These are phyloP conservation scores for Schizaphis graminum DNA, from an alignment of 2,888 invertebrate genomes.

Conservation along the genomic window DNA sequence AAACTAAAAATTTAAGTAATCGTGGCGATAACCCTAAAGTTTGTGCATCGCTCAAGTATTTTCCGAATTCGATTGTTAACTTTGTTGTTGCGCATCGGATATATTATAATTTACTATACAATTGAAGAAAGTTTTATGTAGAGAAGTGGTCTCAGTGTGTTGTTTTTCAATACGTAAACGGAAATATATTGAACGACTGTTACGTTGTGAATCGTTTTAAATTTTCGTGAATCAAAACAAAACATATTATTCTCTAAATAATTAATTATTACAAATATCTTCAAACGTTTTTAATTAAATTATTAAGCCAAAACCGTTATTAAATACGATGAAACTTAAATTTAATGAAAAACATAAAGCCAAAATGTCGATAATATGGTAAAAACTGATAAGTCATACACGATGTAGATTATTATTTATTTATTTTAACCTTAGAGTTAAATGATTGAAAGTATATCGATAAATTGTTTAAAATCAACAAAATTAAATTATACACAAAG, in stretches of 20 bases:
- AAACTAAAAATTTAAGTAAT: slow-evolving; percentile 15
- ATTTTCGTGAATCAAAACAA: neutral
- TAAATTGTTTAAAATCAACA: neutral
- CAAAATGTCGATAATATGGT: neutral
- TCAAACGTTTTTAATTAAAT: neutral
- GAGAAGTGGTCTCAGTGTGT: neutral
- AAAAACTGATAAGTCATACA: neutral
- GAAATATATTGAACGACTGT: neutral
- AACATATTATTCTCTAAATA: neutral
- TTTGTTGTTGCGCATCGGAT: neutral
- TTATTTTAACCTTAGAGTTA: neutral
- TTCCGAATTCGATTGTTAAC: neutral
- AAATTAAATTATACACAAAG: neutral
- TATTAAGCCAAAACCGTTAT: neutral
- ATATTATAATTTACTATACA: neutral
- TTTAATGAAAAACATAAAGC: neutral
- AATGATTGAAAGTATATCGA: neutral
- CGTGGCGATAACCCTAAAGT: neutral
- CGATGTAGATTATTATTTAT: neutral
- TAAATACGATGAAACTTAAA: neutral
- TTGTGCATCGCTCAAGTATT: neutral
- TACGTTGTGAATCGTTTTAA: neutral
- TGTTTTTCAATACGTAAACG: neutral
- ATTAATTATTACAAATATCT: neutral
- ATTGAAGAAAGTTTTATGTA: neutral